Base-by-base conservation (phyloP, 2,113 vertebrate genomes). In the Gallinago media region DNA sequence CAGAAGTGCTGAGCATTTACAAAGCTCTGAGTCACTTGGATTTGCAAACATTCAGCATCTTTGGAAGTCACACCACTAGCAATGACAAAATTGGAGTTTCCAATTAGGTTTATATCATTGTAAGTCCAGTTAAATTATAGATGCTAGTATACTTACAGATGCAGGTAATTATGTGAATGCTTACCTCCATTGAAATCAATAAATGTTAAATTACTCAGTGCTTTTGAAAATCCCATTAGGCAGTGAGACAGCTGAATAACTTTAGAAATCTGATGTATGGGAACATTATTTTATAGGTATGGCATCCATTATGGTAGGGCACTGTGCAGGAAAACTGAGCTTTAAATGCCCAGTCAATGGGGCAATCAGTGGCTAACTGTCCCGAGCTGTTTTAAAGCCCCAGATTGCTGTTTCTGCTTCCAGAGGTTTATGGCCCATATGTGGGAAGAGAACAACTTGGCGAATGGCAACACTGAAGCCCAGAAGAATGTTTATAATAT, bases 31-130 rank as follows among this genome's bases (percentile, higher is more conserved):
- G 76, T 96, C 72, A 55, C 47, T 80, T 80, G 65, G 56, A 44
- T 92, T 88, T 89, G 27, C 47, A 65, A 80, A 66, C 75, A 61
- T 52, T 95, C 96, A 94, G 93, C 90, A 63, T 77, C 76, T 96
- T 90, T 86, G 61, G 61, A 93, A 97, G 88, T 95, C 85, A 67
- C 65, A 83, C 78, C 55, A 40, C 55, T 88, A 87, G 44, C 80
- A 78, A 26, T 90, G 88, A 88, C 85, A 93, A 86, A 93, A 72
- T 47, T 63, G 31, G 49, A 74, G 65, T 85, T 63, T 73, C 88
- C 78, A 93, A 80, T 95, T 95, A 86, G 61, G 38, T 93, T 71
- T 71, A 93, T 90, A 62, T 96, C 87, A 65, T 67, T 84, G 2
- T 68, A 91, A 61, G 55, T 90, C 61, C 47, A 52, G 90, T 78